Base-by-base conservation (phyloP, 2,888 invertebrate species). In the Corbicula japonica region DNA sequence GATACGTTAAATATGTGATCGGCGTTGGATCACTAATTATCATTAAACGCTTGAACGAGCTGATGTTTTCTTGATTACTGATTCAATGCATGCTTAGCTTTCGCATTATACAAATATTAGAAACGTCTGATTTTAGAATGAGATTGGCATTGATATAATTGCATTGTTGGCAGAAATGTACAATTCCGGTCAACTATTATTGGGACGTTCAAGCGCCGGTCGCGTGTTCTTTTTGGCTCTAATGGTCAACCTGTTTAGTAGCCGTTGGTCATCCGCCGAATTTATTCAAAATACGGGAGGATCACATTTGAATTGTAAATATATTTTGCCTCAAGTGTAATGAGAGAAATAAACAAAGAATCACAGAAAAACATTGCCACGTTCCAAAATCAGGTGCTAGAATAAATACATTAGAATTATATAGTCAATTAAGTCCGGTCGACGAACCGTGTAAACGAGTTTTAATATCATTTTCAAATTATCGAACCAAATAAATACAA, bases 1-100 rank as follows among this genome's bases (percentile, higher is more conserved):
- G 79, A 84, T 86, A 85, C 79, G 85, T 74, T 84, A 86, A 86
- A 82, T 80, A 85, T 80, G 84, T 50, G 84, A 79, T 32, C 63
- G 76, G 72, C 80, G 56, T 60, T 66, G 50, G 71, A 48, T 46
- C 41, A 66, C 44, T 26, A 60, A 76, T 66, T 60, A 61, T 76
- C 60, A 50, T 71, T 65, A 65, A 63, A 28, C 66, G 66, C 65
- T 48, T 61, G 48, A 71, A 66, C 71, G 41, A 35, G 58, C 32
- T 71, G 71, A 71, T 72, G 71, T 32, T 50, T 62, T 70, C 63
- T 54, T 70, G 76, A 70, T 76, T 34, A 46, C 48, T 44, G 35
- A 54, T 69, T 63, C 52, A 41, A 76, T 63, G 63, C 69, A 62
- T 28, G 76, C 63, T 23, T 38, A 28, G 66, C 54, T 26, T 66